phyloP scores from a whole-genome alignment of 1,140 invertebrate genomes.

The Zaprionus taronus region DNA sequence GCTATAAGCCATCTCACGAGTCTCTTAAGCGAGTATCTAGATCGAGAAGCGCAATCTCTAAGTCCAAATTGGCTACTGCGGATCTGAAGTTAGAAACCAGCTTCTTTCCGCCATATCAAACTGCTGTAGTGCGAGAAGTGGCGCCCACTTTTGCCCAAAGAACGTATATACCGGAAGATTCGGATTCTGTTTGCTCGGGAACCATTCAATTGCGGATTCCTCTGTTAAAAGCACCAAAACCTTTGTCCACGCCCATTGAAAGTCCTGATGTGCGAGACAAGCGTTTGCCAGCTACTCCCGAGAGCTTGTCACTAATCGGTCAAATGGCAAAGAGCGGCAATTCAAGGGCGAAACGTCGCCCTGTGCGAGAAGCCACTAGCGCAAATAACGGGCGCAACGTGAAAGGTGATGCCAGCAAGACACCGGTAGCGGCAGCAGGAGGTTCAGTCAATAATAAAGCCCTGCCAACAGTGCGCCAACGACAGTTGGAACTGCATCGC shows the following conservation, averaged over 20 bases:
- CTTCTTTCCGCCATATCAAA: constrained; percentile 60
- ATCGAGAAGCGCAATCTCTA: constrained; percentile 3
- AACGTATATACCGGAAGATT: constrained; percentile 41
- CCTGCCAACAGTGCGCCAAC: constrained; percentile 61
- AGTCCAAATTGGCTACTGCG: constrained; percentile 11
- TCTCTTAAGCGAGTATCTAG: constrained; percentile 47
- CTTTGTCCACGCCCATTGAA: background rate
- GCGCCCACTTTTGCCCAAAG: constrained; percentile 61
- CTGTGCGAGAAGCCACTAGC: background rate
- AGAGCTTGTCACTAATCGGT: background rate
- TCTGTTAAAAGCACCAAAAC: constrained; percentile 15
- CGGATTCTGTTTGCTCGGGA: constrained; percentile 52
- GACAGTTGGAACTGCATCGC: constrained; percentile 70
- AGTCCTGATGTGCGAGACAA: background rate
- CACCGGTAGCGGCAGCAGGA: background rate
- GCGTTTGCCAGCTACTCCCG: constrained; percentile 2
- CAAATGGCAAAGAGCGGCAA: background rate
- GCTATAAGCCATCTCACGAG: constrained; percentile 65
- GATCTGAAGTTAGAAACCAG: constrained; percentile 58
- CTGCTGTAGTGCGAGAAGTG: constrained; percentile 62
- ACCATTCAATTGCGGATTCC: constrained; percentile 40
- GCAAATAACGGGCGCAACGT: background rate
- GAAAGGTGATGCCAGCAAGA: constrained; percentile 8
- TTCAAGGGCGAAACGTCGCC: constrained; percentile 30
- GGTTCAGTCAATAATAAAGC: constrained; percentile 19